Base-by-base conservation (phyloP, 2,113 vertebrate species). In the Agapornis roseicollis region DNA sequence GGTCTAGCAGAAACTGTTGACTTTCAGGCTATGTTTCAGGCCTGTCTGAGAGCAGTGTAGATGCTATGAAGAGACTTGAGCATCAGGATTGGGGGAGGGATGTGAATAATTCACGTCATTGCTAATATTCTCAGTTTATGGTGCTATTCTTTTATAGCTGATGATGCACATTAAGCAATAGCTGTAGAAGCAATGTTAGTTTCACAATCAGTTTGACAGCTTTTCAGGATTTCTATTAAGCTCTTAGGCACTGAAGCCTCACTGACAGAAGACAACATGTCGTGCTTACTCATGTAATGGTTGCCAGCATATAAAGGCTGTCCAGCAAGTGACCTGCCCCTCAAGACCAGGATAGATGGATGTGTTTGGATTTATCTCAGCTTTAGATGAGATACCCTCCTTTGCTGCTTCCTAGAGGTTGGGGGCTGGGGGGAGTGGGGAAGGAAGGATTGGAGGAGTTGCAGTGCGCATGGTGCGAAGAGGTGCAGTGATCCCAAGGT, bases 371-470 rank as follows among this genome's bases (percentile, higher is more conserved):
- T 65, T 66, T 65, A 23, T 52, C 37, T 70, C 10, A 10, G 22
- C 15, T 64, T 78, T 58, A 64, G 42, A 47, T 29, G 16, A 41
- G 66, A 31, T 22, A 11, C 13, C 35, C 55, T 17, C 44, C 74
- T 11, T 49, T 53, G 33, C 37, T 88, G 25, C 64, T 64, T 52
- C 37, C 14, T 63, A 18, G 42, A 42, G 23, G 41, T 24, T 37
- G 46, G 33, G 11, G 11, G 28, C 10, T 0, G 3, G 9, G 15
- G 8, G 19, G 25, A 3, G 29, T 8, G 29, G 53, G 6, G 29
- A 13, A 41, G 56, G 49, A 58, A 42, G 16, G 50, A 20, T 31
- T 1, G 1, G 18, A 77, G 52, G 79, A 56, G 13, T 33, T 88
- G 49, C 20, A 78, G 37, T 17, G n/a, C n/a, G n/a, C 28, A 3